These are phyloP conservation scores for Cantharis rustica DNA, from an alignment of 2,888 invertebrate genomes.

Conservation along the genomic window DNA sequence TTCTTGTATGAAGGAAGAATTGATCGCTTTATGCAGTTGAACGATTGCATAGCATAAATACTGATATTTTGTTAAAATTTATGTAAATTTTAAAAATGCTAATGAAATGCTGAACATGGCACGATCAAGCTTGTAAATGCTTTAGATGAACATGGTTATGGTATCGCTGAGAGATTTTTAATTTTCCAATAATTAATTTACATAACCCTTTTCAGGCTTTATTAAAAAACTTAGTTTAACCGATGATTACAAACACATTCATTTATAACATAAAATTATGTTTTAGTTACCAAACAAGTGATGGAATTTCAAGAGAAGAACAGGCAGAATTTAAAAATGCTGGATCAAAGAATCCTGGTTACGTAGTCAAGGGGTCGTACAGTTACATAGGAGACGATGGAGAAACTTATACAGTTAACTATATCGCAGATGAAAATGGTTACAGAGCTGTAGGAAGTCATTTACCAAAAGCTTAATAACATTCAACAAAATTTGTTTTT, in stretches of 20 bases:
- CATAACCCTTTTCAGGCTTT: no score
- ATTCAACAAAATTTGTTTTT: not conserved
- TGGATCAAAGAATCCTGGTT: slow-evolving; percentile 57
- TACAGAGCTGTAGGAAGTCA: slow-evolving; percentile 54
- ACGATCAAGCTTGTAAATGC: no score
- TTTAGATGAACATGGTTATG: no score
- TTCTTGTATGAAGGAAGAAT: not conserved
- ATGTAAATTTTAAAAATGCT: no score
- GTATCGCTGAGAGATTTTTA: no score
- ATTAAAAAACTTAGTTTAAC: no score
- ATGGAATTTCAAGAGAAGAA: slow-evolving; percentile 62
- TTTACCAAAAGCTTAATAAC: slow-evolving; percentile 36
- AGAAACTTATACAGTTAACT: slow-evolving; percentile 58
- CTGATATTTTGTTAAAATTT: no score
- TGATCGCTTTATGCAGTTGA: not conserved
- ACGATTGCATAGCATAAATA: no score
- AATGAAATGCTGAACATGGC: no score
- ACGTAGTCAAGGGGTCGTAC: slow-evolving; percentile 61
- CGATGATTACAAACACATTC: no score
- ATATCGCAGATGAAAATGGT: slow-evolving; percentile 63
- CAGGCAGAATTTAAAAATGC: slow-evolving; percentile 54
- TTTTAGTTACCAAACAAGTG: slow-evolving; percentile 53
- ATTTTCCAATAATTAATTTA: no score
- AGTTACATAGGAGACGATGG: slow-evolving; percentile 62
- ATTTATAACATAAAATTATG: not conserved